Percentiles rank a stretch among this genome's conserved stretches.
Conservation (phyloP, 2,797 vertebrate species). For the Xiphophorus birchmanni region DNA sequence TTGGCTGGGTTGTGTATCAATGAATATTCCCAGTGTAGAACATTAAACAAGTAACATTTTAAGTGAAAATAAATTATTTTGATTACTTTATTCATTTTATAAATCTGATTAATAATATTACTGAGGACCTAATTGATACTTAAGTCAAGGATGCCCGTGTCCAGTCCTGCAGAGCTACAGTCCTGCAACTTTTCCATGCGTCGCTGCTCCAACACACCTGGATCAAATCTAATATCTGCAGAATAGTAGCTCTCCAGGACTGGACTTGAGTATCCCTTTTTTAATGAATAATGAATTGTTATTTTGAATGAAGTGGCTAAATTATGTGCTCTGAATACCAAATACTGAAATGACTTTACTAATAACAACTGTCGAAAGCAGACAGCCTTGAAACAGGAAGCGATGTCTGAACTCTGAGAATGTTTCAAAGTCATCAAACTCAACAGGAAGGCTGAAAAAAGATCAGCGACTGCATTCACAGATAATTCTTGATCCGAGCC, state of each 20-base stretch:
- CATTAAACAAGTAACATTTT: not conserved
- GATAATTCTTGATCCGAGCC: not conserved
- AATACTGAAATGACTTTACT: not conserved
- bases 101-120: not conserved
- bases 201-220: not conserved
- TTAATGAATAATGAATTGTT: not conserved
- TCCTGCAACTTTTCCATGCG: no score
- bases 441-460: not conserved
- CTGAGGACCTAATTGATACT: not conserved
- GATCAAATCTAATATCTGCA: not conserved
- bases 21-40: not conserved
- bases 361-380: not conserved
- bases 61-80: not conserved
- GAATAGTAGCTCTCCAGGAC: no score
- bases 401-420: not conserved
- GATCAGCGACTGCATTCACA: not conserved
- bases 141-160: not conserved
- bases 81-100: not conserved
- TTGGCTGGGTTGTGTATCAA: not conserved
- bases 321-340: not conserved
- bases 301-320: not conserved
- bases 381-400: not conserved
- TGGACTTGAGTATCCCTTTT: not conserved
- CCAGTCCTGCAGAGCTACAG: no score
- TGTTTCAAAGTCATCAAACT: not conserved